Evolutionary conservation across 2,888 invertebrate species (phyloP), one percentile per base, ranked within the genome.

Genomic region (Spilarctia lutea): DNA sequence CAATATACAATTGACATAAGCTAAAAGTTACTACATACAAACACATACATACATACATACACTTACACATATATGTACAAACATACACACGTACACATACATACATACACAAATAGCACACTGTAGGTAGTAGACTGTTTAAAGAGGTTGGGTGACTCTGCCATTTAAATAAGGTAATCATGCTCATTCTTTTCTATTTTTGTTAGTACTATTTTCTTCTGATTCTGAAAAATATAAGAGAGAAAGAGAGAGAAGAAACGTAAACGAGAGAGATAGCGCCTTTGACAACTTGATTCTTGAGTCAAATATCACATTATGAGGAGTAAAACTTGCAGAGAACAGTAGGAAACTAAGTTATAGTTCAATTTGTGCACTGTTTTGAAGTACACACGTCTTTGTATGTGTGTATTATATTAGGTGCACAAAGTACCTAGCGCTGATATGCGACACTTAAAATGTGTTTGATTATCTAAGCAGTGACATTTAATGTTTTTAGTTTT

Each of bases 311-410:
- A 63, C 18, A 48, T 30, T 24, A 30, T 45, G 3, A 13, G 20
- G 2, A 48, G 48, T 48, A 24, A 30, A 68, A 24, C 68, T 68
- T 30, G 8, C 8, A 11, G 30, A 24, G 27, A 48, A 33, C 24
- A 75, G 24, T 66, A 71, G 69, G 74, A 65, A 75, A 79, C 80
- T 65, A 78, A 83, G 77, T 82, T 83, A 74, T 76, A 84, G 83
- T 83, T 78, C 81, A 85, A 83, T 79, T 77, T 75, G 71, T 63
- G 76, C 60, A 75, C 73, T 76, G 77, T 78, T 78, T 78, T 73
- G 75, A 73, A 66, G 74, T 18, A 74, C 67, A 78, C 56, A 52
- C 79, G 70, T 76, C 84, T 72, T 79, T 82, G 39, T 68, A 42
- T 68, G 65, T 69, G 45, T 71, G 60, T 68, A n/a, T 39, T 18